Conservation (phyloP, 2,888 invertebrate genomes). For the Drosophila neotestacea region DNA sequence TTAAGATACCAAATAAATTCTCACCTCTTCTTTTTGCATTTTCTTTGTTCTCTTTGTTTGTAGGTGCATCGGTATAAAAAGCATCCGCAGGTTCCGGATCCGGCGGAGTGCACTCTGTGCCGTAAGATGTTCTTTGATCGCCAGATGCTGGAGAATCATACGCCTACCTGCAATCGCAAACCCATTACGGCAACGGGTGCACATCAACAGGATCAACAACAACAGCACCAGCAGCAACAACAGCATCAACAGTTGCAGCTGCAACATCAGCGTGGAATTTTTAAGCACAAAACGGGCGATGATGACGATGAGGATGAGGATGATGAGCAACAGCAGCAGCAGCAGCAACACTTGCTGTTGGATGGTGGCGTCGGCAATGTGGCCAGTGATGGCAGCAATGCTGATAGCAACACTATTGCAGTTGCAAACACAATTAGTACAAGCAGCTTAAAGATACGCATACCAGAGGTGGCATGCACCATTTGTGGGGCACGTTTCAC, state of each 20-base stretch:
- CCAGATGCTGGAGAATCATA: slow-evolving; percentile 84
- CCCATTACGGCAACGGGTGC: slow-evolving; percentile 74
- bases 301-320: slow-evolving; percentile 72
- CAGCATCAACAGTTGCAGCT: slow-evolving; percentile 17
- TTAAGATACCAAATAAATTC: too few species aligned
- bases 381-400: slow-evolving; percentile 17
- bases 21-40: not conserved
- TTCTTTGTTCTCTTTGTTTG: not conserved
- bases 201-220: slow-evolving; percentile 63
- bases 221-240: slow-evolving; percentile 15
- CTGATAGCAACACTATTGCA: slow-evolving; percentile 18
- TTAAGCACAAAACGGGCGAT: slow-evolving; percentile 80
- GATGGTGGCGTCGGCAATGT: slow-evolving; percentile 37
- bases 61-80: slow-evolving; percentile 85
- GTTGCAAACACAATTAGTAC: slow-evolving; percentile 13
- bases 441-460: slow-evolving; percentile 73
- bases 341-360: slow-evolving; percentile 26
- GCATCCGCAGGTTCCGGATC: slow-evolving; percentile 85
- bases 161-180: slow-evolving; percentile 82
- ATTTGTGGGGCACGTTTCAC: slow-evolving; percentile 84
- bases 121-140: slow-evolving; percentile 85
- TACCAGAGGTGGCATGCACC: slow-evolving; percentile 84
- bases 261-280: slow-evolving; percentile 35
- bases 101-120: slow-evolving; percentile 83
- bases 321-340: slow-evolving; percentile 48